These are phyloP conservation scores for Sphecodes monilicornis DNA, from an alignment of 2,888 invertebrate genomes.

Conservation along the genomic window DNA sequence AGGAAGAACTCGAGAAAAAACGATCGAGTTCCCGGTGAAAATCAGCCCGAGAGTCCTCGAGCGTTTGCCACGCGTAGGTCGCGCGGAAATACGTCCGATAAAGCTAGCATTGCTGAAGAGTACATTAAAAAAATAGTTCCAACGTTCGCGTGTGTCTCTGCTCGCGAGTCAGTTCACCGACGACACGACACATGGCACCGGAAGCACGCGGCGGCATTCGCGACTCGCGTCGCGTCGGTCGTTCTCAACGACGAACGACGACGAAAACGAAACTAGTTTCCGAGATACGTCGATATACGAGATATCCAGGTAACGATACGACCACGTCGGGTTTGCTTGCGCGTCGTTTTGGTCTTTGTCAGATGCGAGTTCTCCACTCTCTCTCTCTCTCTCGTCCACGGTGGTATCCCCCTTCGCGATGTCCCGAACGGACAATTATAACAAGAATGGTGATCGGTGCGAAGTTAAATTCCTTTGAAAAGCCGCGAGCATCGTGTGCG, in stretches of 20 bases:
- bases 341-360: neutral
- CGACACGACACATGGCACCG: conserved; percentile 47
- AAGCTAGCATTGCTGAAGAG: conserved; percentile 43
- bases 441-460: neutral
- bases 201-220: conserved; percentile 45
- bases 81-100: conserved; percentile 18
- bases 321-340: neutral
- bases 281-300: neutral
- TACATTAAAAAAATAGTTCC: conserved; percentile 68
- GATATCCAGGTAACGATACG: conserved; percentile 42
- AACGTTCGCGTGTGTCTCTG: conserved; percentile 43
- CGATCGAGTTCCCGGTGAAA: conserved; percentile 53
- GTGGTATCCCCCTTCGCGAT: neutral
- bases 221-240: conserved; percentile 1
- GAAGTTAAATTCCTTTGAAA: neutral
- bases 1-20: conserved; percentile 54
- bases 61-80: conserved; percentile 29
- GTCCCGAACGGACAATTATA: neutral
- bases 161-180: conserved; percentile 11
- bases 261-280: conserved; percentile 26
- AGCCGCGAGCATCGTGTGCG: neutral
- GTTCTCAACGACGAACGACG: conserved; percentile 35
- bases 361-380: neutral
- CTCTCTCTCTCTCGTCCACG: neutral
- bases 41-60: conserved; percentile 34